Evolutionary conservation across 2,888 invertebrate species (phyloP).

Genomic region (Arctia plantaginis): DNA sequence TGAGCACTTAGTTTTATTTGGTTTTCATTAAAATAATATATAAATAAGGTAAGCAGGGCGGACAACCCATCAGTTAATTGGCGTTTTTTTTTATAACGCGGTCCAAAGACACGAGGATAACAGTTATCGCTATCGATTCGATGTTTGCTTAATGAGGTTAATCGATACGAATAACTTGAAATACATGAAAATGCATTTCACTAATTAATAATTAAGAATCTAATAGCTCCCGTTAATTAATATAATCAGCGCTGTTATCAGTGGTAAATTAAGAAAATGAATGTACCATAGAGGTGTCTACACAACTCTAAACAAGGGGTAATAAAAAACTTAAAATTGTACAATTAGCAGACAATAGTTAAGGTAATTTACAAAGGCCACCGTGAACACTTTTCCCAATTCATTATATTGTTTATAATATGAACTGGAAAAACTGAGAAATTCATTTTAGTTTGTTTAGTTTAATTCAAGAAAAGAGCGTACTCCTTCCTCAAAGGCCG

Average conservation of each 20-base stretch:
- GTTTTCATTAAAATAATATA: slow-evolving; percentile 6
- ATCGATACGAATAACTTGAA: slow-evolving; percentile 2
- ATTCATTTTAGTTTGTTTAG: background rate
- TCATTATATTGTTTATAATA: background rate
- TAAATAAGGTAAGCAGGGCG: background rate
- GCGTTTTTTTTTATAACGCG: background rate
- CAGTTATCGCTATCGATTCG: background rate
- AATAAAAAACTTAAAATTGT: background rate
- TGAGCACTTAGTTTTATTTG: slow-evolving; percentile 10
- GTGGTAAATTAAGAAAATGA: background rate
- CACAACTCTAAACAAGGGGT: background rate
- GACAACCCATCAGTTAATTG: background rate
- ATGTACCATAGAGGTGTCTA: background rate
- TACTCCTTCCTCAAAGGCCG: too few species aligned
- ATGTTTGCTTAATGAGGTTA: background rate
- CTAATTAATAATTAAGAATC: background rate
- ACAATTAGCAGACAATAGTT: background rate
- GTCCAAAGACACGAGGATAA: background rate
- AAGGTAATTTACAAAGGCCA: background rate
- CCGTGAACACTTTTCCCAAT: background rate
- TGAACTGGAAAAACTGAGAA: background rate
- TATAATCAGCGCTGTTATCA: background rate
- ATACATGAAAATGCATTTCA: slow-evolving; percentile 2
- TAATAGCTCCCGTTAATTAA: background rate
- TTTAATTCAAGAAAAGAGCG: too few species aligned